These are phyloP conservation scores for Heteromyza rotundicornis DNA, from an alignment of 2,888 invertebrate species.

Conservation along the genomic window DNA sequence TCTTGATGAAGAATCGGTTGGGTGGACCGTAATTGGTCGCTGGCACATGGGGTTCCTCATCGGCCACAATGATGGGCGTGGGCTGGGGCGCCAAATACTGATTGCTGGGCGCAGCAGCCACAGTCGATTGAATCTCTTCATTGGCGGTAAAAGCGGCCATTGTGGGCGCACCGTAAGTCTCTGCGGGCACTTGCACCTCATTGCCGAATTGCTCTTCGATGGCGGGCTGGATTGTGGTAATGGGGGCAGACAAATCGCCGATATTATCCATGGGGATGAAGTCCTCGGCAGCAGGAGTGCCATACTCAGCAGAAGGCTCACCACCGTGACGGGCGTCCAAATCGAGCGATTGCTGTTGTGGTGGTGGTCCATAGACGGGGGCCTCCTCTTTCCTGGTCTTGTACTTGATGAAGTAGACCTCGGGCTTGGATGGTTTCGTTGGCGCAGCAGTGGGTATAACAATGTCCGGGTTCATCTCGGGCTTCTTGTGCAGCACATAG, in stretches of 20 bases:
- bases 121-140: slow-evolving; percentile 42
- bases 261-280: slow-evolving; percentile 31
- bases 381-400: slow-evolving; percentile 61
- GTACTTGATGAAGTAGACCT: slow-evolving; percentile 79
- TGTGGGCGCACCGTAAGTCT: slow-evolving; percentile 42
- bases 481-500: slow-evolving; percentile 86
- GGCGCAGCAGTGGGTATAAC: slow-evolving; percentile 77
- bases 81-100: slow-evolving; percentile 49
- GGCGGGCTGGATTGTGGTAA: slow-evolving; percentile 36
- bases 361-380: slow-evolving; percentile 56
- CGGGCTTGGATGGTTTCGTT: slow-evolving; percentile 84
- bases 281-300: slow-evolving; percentile 27
- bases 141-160: slow-evolving; percentile 35
- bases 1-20: slow-evolving; percentile 64
- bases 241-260: slow-evolving; percentile 38
- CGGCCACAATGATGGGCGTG: slow-evolving; percentile 48
- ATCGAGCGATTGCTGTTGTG: slow-evolving; percentile 35
- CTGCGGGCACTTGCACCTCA: slow-evolving; percentile 32
- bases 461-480: slow-evolving; percentile 81
- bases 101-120: slow-evolving; percentile 38
- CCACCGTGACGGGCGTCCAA: slow-evolving; percentile 40
- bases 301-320: slow-evolving; percentile 13
- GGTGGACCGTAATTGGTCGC: slow-evolving; percentile 70
- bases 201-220: slow-evolving; percentile 38
- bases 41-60: slow-evolving; percentile 40